Evolutionary conservation across 2,113 vertebrate genomes (phyloP), one percentile per base, ranked within the genome.

Genomic region (Colinus virginianus): DNA sequence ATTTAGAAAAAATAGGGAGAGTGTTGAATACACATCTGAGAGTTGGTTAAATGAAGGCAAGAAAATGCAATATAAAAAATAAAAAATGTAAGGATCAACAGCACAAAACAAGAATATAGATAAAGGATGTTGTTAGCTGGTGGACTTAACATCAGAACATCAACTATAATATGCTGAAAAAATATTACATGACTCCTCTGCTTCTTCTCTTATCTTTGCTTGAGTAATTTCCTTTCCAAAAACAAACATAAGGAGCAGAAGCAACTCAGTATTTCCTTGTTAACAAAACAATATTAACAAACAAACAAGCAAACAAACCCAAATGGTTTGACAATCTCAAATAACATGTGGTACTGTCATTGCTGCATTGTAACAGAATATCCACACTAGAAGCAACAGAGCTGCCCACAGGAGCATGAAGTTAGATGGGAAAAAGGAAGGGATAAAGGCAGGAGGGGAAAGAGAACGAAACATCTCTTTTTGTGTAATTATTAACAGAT

Each of bases 401-500:
- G n/a, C 40, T 16, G 34, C 20, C 45, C 53, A 9, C n/a, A 63
- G 40, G n/a, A 62, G n/a, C 22, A 74, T 14, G 26, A 87, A 63
- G 77, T 56, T 13, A 56, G 4, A 30, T 64, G 8, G 9, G 13
- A 72, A 86, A 28, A 63, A 75, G 10, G 28, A 64, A 30, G 56
- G 14, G 21, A 69, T 42, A 69, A 70, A 77, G 48, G 51, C 6
- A 19, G 46, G 38, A 51, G 5, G 4, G 9, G 14, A 70, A 63
- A 16, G 6, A 38, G 23, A 80, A 74, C 9, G 34, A 66, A 64
- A 14, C n/a, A 72, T 42, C 12, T 90, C 9, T 61, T 46, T 46
- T 49, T 53, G 3, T 18, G 3, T 17, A 87, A 58, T 5, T 16
- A 16, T 42, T 38, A 6, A 4, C 6, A 11, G 2, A 4, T 1